Evolutionary conservation across 2,113 vertebrate species (phyloP).

Genomic region (Gymnobelideus leadbeateri): DNA sequence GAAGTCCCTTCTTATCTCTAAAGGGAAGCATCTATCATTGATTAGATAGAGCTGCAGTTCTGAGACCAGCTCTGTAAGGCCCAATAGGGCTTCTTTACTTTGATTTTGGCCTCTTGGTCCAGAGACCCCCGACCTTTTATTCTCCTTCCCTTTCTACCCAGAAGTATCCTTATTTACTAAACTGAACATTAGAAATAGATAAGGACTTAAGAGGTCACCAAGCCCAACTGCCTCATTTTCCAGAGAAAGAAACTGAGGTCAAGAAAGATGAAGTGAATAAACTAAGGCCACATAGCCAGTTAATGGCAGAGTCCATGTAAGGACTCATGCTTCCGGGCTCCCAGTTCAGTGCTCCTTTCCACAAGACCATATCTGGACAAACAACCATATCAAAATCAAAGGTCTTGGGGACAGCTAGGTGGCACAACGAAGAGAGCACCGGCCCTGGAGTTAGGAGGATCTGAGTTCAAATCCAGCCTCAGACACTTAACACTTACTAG

Average conservation of each 20-base stretch:
- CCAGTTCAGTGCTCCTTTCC: neutral
- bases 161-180: neutral
- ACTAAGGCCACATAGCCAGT: neutral
- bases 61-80: neutral
- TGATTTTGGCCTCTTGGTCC: neutral
- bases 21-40: neutral
- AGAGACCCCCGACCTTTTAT: neutral
- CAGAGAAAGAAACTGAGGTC: constrained; percentile 23
- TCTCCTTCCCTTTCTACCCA: neutral
- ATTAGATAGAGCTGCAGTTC: neutral
- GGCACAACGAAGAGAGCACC: too few species aligned
- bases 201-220: neutral
- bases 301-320: neutral
- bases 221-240: neutral
- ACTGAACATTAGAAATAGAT: neutral
- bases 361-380: neutral
- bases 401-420: neutral
- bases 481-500: too few species aligned
- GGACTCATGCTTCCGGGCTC: neutral
- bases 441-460: too few species aligned
- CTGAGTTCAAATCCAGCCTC: too few species aligned
- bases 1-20: neutral
- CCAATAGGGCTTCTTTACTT: neutral
- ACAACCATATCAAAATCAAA: neutral
- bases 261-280: neutral